Conservation (phyloP, 2,113 vertebrate species). For the Puntigrus tetrazona region DNA sequence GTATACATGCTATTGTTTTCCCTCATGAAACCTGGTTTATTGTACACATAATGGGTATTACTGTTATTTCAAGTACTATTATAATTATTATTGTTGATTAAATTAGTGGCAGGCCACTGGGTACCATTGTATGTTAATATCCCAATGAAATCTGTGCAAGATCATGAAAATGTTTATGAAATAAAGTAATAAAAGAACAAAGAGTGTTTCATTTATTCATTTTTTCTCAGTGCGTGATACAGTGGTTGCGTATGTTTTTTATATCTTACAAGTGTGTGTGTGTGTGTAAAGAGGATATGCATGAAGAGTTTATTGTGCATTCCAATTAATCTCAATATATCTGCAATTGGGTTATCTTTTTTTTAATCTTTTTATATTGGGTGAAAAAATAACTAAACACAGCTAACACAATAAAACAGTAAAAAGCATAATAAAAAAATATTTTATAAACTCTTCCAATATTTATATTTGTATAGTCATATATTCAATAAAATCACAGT, state of each 20-base stretch:
- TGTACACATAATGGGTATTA: constrained; percentile 63
- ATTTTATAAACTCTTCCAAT: too few species aligned
- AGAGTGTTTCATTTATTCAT: neutral
- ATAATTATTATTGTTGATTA: constrained; percentile 68
- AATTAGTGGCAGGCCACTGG: constrained; percentile 81
- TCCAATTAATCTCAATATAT: too few species aligned
- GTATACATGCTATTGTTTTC: constrained; percentile 41
- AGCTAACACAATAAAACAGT: too few species aligned
- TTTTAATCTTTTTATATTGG: too few species aligned
- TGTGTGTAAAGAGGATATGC: too few species aligned
- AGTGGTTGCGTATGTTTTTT: neutral
- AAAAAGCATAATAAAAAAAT: too few species aligned
- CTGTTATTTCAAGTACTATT: constrained; percentile 66
- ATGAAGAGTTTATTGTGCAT: too few species aligned
- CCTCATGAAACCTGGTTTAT: constrained; percentile 63
- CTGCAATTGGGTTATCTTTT: too few species aligned
- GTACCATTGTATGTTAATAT: constrained; percentile 74
- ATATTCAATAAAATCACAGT: too few species aligned
- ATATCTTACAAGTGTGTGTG: neutral
- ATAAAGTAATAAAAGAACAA: constrained; percentile 64
- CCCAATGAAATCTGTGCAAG: constrained; percentile 72
- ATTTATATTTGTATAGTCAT: too few species aligned
- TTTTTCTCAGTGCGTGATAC: neutral
- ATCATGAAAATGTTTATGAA: constrained; percentile 69
- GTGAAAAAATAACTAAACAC: too few species aligned